phyloP scores from a whole-genome alignment of 64 coral and sea anemone species.

The Acropora yongei region DNA sequence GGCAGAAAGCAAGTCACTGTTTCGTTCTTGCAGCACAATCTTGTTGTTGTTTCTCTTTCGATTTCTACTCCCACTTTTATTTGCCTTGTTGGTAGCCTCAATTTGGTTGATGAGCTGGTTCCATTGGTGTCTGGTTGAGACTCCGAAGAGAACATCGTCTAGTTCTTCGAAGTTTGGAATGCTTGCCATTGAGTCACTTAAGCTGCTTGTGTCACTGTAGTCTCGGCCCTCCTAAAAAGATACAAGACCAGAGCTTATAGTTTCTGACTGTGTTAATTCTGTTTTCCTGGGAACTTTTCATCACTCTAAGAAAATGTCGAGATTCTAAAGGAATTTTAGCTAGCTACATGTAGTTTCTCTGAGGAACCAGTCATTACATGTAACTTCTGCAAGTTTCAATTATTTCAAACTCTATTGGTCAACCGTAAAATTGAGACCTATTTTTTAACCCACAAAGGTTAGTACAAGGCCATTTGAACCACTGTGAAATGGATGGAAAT shows the following conservation, averaged over 20 bases:
- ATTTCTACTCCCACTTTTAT: conserved; percentile 47
- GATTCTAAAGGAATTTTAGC: too few species aligned
- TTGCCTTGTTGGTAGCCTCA: conserved; percentile 64
- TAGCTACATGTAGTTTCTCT: too few species aligned
- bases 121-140: conserved; percentile 94
- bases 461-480: too few species aligned
- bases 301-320: too few species aligned
- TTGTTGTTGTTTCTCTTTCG: background rate
- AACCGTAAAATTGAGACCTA: too few species aligned
- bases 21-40: conserved; percentile 18
- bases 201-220: conserved; percentile 74
- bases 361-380: too few species aligned
- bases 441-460: too few species aligned
- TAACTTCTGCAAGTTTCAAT: too few species aligned
- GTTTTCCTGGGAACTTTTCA: too few species aligned
- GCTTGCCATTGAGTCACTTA: conserved; percentile 82
- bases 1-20: conserved; percentile 16
- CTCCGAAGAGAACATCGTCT: conserved; percentile 92
- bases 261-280: too few species aligned
- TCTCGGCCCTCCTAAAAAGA: conserved; percentile 86
- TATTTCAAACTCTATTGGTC: too few species aligned
- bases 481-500: too few species aligned
- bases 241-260: background rate
- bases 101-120: conserved; percentile 90
- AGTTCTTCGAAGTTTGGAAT: conserved; percentile 86